Percentiles rank a stretch among this genome's conserved stretches.
These are phyloP conservation scores for Elgaria multicarinata DNA, from an alignment of 2,113 vertebrate species.

Conservation along the genomic window DNA sequence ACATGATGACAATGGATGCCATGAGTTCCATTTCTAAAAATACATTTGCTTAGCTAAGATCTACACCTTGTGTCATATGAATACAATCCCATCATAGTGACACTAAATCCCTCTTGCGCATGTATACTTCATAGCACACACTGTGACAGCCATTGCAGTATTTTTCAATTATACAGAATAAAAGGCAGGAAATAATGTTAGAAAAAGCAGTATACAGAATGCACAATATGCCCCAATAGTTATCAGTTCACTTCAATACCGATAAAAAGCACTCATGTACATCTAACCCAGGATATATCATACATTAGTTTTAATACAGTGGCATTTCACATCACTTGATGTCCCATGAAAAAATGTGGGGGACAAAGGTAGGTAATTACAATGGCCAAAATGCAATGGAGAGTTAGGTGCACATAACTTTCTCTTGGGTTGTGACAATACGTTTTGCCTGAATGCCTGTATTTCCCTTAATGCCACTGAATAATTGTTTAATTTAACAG, in stretches of 20 bases:
- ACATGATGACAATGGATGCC: neutral
- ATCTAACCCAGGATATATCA: neutral
- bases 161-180: no score
- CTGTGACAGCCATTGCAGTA: no score
- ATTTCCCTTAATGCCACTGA: slow-evolving; percentile 25
- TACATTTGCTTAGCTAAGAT: neutral
- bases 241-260: no score
- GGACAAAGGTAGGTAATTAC: neutral
- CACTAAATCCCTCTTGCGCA: no score
- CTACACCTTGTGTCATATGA: no score
- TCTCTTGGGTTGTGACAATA: neutral
- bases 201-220: no score
- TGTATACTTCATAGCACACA: no score
- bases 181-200: no score
- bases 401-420: neutral
- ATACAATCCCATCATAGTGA: no score
- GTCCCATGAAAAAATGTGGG: neutral
- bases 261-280: no score
- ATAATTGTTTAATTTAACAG: slow-evolving; percentile 11
- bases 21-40: neutral
- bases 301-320: no score
- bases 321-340: neutral
- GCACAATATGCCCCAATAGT: no score
- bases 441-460: neutral
- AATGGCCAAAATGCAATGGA: neutral